These are phyloP conservation scores for Formica aserva DNA, from an alignment of 2,888 invertebrate species.

Conservation along the genomic window DNA sequence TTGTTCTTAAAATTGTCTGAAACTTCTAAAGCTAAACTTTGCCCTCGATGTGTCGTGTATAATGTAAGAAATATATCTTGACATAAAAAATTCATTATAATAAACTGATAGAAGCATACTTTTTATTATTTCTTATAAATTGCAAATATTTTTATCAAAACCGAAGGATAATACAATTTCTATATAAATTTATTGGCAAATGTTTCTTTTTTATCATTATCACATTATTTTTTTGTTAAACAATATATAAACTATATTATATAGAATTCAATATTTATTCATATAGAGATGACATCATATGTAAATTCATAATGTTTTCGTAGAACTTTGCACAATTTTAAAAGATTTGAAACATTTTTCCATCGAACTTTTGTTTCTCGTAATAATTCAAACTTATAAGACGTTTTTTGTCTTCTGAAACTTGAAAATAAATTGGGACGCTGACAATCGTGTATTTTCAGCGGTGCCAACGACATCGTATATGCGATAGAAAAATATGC, in stretches of 20 bases:
- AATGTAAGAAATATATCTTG: background rate
- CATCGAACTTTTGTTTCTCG: conserved; percentile 7
- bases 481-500: conserved; percentile 80
- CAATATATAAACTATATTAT: background rate
- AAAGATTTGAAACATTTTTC: background rate
- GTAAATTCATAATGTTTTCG: background rate
- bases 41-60: conserved; percentile 16
- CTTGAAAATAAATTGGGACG: conserved; percentile 63
- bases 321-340: background rate
- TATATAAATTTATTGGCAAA: background rate
- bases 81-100: background rate
- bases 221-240: background rate
- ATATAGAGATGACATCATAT: no score
- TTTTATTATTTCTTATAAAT: background rate
- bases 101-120: background rate
- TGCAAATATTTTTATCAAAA: background rate
- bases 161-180: background rate
- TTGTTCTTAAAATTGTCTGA: conserved; percentile 64
- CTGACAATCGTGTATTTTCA: conserved; percentile 70
- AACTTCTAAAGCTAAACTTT: conserved; percentile 53
- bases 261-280: background rate
- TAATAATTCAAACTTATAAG: conserved; percentile 40
- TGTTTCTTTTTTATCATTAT: background rate
- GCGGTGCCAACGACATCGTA: conserved; percentile 65
- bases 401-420: conserved; percentile 27